Evolutionary conservation across 2,113 vertebrate species (phyloP), one percentile per base, ranked within the genome.

Genomic region (Lophotis ruficrista): DNA sequence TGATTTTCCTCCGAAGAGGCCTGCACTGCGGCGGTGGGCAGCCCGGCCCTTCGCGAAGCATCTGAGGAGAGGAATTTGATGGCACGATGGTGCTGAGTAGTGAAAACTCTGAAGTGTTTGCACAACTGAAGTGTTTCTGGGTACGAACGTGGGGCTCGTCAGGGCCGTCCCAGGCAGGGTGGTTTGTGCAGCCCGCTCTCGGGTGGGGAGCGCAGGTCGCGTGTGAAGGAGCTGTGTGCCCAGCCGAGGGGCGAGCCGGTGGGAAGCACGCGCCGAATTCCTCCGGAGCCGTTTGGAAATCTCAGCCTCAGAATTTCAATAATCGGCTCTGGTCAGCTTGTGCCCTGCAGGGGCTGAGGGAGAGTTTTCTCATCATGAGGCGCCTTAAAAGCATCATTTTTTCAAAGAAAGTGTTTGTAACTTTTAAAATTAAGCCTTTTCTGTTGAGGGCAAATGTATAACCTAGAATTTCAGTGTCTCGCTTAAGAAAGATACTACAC

Each of bases 181-280:
- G 5, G 45, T 21, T 33, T 69, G 71, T 8, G 21, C 28, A 9
- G 64, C 4, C 35, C 69, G 30, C 30, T 20, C 61, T 20, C 51
- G 2, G 35, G 33, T 4, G 60, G 57, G 17, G 51, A 16, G 58
- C 23, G 7, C 31, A 2, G 7, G 6, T 7, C 2, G 20, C 1
- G 2, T 5, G 2, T 3, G 75, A 17, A 23, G 43, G 66, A 28
- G 1, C 8, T 3, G 41, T 5, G 62, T 62, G 56, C 43, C 48
- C 54, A 2, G 38, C 1, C 33, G 4, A 17, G 60, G 48, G 50
- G 24, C 2, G 14, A 61, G 57, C 8, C 7, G 5, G 17, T 8
- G n/a, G 50, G 18, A 22, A 21, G 22, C 2, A 15, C 6, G 9
- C 8, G 18, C 48, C 41, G 4, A 1, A 7, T 43, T 45, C 56